Evolutionary conservation across 1,140 invertebrate species (phyloP).

Genomic region (Aradophagus sp.): DNA sequence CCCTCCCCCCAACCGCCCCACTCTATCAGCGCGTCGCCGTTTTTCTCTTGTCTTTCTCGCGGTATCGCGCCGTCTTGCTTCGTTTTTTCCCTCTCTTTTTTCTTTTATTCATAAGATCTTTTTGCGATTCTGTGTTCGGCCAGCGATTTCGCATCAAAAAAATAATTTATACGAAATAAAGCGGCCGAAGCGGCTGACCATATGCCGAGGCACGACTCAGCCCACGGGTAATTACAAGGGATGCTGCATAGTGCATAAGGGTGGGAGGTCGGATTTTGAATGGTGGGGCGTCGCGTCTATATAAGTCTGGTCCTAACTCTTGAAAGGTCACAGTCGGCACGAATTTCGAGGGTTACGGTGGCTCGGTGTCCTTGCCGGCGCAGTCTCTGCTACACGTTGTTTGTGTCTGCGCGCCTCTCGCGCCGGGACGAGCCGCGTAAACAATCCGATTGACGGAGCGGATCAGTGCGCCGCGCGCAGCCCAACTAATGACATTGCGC

Average conservation of each 20-base stretch:
- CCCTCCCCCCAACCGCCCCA: too few relatives aligned
- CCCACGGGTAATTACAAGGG: constrained; percentile 72
- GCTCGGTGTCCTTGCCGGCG: constrained; percentile 34
- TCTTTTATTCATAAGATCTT: too few relatives aligned
- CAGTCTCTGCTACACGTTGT: constrained; percentile 45
- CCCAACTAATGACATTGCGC: constrained; percentile 32
- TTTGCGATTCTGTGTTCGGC: constrained; percentile 7
- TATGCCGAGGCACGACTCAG: constrained; percentile 64
- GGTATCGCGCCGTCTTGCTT: too few relatives aligned
- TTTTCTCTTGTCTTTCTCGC: too few relatives aligned
- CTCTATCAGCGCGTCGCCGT: too few relatives aligned
- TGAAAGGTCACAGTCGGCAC: constrained; percentile 69
- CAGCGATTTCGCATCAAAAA: constrained; percentile 41
- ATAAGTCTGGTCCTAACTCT: constrained; percentile 64
- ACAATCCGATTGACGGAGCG: constrained; percentile 39
- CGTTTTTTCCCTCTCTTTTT: too few relatives aligned
- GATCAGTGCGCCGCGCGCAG: constrained; percentile 41
- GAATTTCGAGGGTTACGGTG: constrained; percentile 63
- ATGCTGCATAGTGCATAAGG: constrained; percentile 60
- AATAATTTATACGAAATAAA: constrained; percentile 65
- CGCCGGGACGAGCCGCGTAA: constrained; percentile 40
- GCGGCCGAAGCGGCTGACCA: constrained; percentile 57
- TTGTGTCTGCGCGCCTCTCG: constrained; percentile 38
- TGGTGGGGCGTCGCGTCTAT: constrained; percentile 66
- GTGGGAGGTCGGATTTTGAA: constrained; percentile 52